Percentiles rank a stretch among this genome's conserved stretches.
These are phyloP conservation scores for Pterocles burchelli DNA, from an alignment of 2,113 vertebrate genomes.

Conservation along the genomic window DNA sequence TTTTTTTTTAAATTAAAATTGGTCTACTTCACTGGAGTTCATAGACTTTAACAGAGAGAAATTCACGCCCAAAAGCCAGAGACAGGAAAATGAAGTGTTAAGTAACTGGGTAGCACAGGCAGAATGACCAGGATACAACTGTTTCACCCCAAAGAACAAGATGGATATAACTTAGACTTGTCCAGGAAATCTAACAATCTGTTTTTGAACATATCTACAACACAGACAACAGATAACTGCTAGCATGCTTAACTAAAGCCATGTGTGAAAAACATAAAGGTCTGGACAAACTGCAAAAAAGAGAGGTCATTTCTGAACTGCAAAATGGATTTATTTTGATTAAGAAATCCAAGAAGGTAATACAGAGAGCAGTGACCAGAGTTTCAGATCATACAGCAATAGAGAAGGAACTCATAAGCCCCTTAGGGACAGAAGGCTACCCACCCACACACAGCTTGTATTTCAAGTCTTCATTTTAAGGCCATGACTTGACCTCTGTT, in stretches of 20 bases:
- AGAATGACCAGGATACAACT: not conserved
- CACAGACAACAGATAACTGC: not conserved
- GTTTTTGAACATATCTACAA: not conserved
- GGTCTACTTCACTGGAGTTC: not conserved
- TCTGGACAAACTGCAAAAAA: not conserved
- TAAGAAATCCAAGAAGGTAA: slow-evolving; percentile 65
- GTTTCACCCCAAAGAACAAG: not conserved
- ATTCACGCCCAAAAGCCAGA: not conserved
- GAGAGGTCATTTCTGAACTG: not conserved
- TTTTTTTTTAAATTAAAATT: not conserved
- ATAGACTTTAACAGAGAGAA: not conserved
- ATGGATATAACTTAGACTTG: not conserved
- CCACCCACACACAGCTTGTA: slow-evolving; percentile 60
- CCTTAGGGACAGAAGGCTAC: slow-evolving; percentile 60
- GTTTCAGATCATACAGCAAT: slow-evolving; percentile 52
- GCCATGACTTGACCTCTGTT: slow-evolving; percentile 63
- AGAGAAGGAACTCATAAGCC: slow-evolving; percentile 61
- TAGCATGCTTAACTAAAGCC: not conserved
- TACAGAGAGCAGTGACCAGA: slow-evolving; percentile 42
- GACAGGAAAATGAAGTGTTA: not conserved
- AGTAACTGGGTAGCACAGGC: not conserved
- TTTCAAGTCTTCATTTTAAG: slow-evolving; percentile 72
- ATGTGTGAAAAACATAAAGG: not conserved
- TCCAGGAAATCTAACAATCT: not conserved
- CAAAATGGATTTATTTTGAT: slow-evolving; percentile 58